Evolutionary conservation across 1,140 invertebrate genomes (phyloP).

Genomic region (Sycobia sp.): DNA sequence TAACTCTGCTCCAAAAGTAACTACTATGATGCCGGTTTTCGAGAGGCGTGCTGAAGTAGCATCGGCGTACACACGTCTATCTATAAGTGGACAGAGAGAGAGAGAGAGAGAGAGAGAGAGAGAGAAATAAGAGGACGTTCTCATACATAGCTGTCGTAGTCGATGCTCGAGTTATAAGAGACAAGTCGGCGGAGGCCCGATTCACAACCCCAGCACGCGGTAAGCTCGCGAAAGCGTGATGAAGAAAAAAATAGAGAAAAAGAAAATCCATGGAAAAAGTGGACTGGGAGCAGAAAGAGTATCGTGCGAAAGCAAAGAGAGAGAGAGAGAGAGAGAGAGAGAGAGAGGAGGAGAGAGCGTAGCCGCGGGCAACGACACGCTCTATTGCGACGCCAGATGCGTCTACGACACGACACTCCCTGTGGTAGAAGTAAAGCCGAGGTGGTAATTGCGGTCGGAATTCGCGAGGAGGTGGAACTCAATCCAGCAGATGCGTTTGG

Average conservation of each 20-base stretch:
- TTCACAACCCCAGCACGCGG: no score
- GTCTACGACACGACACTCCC: background rate
- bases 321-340: background rate
- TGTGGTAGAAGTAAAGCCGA: background rate
- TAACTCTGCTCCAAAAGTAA: background rate
- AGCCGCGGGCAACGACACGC: no score
- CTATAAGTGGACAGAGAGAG: background rate
- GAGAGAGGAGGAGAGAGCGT: no score
- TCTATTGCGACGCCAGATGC: background rate
- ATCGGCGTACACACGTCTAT: no score
- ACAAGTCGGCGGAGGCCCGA: no score
- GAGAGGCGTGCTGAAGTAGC: no score
- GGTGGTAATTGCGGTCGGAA: background rate
- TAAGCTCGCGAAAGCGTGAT: constrained; percentile 3
- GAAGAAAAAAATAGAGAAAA: constrained; percentile 3
- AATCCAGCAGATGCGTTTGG: no score
- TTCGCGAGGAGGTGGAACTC: no score
- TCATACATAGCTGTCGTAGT: constrained; percentile 1
- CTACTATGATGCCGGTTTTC: background rate
- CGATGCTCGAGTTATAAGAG: constrained; percentile 9
- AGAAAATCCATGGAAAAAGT: background rate
- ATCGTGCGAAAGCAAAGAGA: no score
- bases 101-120: background rate
- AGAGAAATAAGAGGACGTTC: background rate
- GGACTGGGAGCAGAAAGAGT: background rate